Percentiles rank a stretch among this genome's conserved stretches.
Conservation (phyloP, 2,888 invertebrate genomes). For the Geotrupes spiniger region DNA sequence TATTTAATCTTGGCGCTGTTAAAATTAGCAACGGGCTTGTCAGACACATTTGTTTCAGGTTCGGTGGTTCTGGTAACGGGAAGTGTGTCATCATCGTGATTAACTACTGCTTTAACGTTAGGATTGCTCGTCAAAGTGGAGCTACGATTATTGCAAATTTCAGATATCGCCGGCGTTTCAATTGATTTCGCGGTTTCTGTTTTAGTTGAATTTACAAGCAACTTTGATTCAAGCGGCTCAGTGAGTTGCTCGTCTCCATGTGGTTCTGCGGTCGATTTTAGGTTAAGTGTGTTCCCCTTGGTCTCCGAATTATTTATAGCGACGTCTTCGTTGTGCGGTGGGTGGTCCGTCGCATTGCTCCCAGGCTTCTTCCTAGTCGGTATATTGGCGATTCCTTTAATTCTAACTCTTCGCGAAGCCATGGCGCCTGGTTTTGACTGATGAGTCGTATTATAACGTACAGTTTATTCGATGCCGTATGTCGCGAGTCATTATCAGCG, state of each 20-base stretch:
- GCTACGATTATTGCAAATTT: too few relatives aligned
- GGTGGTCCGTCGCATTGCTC: conserved; percentile 24
- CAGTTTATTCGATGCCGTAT: conserved; percentile 18
- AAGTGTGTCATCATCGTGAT: too few relatives aligned
- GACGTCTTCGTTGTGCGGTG: conserved; percentile 33
- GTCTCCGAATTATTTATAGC: neutral
- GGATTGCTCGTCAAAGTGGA: too few relatives aligned
- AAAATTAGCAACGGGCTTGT: too few relatives aligned
- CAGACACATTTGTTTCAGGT: conserved; percentile 22
- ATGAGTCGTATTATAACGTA: conserved; percentile 13
- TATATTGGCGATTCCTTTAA: conserved; percentile 70
- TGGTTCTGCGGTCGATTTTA: conserved; percentile 9
- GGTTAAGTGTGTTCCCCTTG: conserved; percentile 14
- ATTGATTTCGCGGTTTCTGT: neutral
- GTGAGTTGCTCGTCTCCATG: conserved; percentile 14
- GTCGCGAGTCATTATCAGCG: conserved; percentile 12
- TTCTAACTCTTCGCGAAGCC: conserved; percentile 67
- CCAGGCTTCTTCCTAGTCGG: conserved; percentile 54
- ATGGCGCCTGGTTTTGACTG: conserved; percentile 42
- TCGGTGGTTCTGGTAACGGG: too few relatives aligned
- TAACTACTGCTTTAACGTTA: too few relatives aligned
- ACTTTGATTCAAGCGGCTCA: too few relatives aligned
- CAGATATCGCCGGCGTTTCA: too few relatives aligned
- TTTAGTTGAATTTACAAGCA: conserved; percentile 5
- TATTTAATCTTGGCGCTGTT: too few relatives aligned